Conservation (phyloP, 1,140 invertebrate genomes). For the Phocides pigmalion region DNA sequence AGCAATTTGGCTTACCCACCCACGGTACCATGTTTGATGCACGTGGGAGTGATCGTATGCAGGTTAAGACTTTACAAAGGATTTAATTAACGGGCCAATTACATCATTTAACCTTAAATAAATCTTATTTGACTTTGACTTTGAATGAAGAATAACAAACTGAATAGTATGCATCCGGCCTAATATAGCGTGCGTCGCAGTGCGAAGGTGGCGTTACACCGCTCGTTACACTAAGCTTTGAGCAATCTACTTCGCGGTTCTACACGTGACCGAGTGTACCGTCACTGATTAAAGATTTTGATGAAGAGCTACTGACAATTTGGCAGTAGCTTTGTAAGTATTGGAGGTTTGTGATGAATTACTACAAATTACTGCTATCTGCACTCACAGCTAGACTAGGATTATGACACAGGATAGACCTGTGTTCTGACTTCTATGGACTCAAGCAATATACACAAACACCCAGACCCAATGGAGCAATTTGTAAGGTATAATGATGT, state of each 20-base stretch:
- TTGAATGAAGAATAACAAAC: neutral
- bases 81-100: too few relatives aligned
- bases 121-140: too few relatives aligned
- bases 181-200: neutral
- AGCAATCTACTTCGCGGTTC: conserved; percentile 46
- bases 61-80: too few relatives aligned
- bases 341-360: neutral
- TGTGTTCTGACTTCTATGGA: too few relatives aligned
- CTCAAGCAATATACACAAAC: too few relatives aligned
- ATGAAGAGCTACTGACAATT: neutral
- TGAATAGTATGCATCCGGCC: neutral
- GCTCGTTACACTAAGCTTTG: conserved; percentile 45
- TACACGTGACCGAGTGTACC: neutral
- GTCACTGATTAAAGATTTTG: conserved; percentile 9
- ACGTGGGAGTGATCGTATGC: neutral
- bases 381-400: too few relatives aligned
- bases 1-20: neutral
- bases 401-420: too few relatives aligned
- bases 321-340: neutral
- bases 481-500: too few relatives aligned
- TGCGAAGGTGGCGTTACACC: neutral
- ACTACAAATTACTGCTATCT: neutral
- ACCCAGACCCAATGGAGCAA: too few relatives aligned
- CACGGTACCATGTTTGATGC: neutral
- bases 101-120: too few relatives aligned